Percentiles rank a stretch among this genome's conserved stretches.
These are phyloP conservation scores for Anolis apletophallus DNA, from an alignment of 2,797 vertebrate genomes.

Conservation along the genomic window DNA sequence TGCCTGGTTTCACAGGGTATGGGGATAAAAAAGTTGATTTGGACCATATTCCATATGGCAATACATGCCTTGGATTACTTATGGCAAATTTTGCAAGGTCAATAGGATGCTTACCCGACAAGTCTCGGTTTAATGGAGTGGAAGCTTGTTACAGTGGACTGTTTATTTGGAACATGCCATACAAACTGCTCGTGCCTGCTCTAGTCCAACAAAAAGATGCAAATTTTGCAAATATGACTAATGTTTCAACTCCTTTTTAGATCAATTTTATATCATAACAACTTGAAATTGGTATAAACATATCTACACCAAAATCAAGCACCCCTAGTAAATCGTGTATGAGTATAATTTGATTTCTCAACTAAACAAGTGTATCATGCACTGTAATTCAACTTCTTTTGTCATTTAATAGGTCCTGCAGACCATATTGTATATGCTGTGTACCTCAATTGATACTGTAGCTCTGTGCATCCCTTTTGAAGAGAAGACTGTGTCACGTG, in stretches of 20 bases:
- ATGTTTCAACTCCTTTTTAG: not conserved
- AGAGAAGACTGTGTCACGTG: constrained; percentile 7
- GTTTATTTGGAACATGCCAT: constrained; percentile 5
- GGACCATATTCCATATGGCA: not conserved
- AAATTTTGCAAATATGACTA: not conserved
- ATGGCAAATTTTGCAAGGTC: not conserved
- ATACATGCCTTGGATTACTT: not conserved
- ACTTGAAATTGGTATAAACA: not conserved
- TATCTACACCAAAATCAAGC: constrained; percentile 15
- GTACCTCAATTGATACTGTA: constrained; percentile 53
- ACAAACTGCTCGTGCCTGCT: not conserved
- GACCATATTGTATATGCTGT: constrained; percentile 61
- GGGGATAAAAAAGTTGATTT: constrained; percentile 1
- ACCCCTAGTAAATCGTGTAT: not conserved
- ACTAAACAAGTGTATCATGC: not conserved
- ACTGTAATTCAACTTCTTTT: not conserved
- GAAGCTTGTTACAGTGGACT: constrained; percentile 13
- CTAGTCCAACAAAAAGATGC: too few species aligned
- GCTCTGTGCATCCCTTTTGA: constrained; percentile 38
- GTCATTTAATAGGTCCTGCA: constrained; percentile 61
- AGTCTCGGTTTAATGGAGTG: not conserved
- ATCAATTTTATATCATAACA: not conserved
- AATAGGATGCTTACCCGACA: not conserved
- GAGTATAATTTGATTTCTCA: constrained; percentile 10
- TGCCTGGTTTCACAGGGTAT: not conserved